Base-by-base conservation (phyloP, 2,888 invertebrate species). In the Hermaeophaga mercurialis region DNA sequence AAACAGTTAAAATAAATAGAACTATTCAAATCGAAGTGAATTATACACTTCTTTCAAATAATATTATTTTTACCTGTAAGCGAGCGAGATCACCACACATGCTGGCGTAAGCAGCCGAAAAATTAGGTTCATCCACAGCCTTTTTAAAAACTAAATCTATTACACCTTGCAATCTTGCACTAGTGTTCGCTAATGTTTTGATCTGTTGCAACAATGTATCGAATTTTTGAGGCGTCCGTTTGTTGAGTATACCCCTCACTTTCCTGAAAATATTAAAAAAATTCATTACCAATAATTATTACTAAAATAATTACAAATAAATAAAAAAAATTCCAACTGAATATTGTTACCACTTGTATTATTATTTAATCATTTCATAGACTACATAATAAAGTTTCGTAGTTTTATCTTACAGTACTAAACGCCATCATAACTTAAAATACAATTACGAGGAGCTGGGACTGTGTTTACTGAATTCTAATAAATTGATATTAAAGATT, bases 141-240 rank as follows among this genome's bases (percentile, higher is more conserved):
- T 97, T 97, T 75, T 96, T 94, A 75, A 96, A 96, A 3, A 96
- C 91, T 47, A 59, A 55, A 34, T 55, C 55, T 26, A 59, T 59
- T n/a, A 59, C 55, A 17, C 59, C 52, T 68, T 87, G 85, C 49
- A 96, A 81, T 66, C 90, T 84, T 49, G 87, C 87, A 55, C 85
- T 84, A 2, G 88, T 90, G 74, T 93, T 88, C 61, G 88, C 84
- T 19, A 96, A 80, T n/a, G 81, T 78, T 59, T 87, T 83, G 18
- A 95, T 88, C 80, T 90, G 90, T 22, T 85, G 84, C 12, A 94
- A 81, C 52, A 96, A 80, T 1, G 87, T 89, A 49, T 89, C 85
- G 75, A 95, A 95, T 74, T 96, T 95, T 75, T 96, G 93, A 0
- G 96, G 96, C 0, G 96, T 97, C 58, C n/a, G n/a, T 77, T 96